These are phyloP conservation scores for Oriolus oriolus DNA, from an alignment of 2,113 vertebrate species.

Conservation along the genomic window DNA sequence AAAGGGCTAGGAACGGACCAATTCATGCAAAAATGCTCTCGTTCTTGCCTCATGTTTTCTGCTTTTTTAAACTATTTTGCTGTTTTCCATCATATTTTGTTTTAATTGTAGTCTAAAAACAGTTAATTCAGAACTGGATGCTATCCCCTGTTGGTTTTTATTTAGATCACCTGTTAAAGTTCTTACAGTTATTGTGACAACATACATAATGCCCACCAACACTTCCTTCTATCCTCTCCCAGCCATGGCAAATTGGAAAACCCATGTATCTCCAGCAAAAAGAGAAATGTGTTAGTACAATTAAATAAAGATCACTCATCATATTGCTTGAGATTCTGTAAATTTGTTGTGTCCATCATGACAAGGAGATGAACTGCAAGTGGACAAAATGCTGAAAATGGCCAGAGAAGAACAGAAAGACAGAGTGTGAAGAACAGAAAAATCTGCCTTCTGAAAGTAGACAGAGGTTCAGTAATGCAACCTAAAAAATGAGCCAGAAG, in stretches of 20 bases:
- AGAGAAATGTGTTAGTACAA: neutral
- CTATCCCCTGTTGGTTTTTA: neutral
- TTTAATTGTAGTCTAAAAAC: neutral
- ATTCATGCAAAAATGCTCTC: neutral
- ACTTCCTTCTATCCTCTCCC: neutral
- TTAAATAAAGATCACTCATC: neutral
- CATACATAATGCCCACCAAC: accelerated
- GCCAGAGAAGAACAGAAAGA: neutral
- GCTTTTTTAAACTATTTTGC: neutral
- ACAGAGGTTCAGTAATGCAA: neutral
- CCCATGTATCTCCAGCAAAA: neutral
- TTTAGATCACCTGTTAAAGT: neutral
- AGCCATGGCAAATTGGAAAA: neutral
- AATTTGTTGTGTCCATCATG: neutral
- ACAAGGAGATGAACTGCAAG: neutral
- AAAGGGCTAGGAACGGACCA: neutral
- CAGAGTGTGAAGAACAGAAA: neutral
- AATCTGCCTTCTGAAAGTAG: neutral
- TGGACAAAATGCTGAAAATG: neutral
- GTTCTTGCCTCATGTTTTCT: neutral
- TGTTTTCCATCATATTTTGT: neutral
- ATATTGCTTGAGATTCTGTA: neutral
- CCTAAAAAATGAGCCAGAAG: neutral
- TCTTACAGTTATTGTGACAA: neutral
- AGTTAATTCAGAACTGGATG: neutral